phyloP scores from a whole-genome alignment of 2,113 vertebrate species.

The Clupea harengus region DNA sequence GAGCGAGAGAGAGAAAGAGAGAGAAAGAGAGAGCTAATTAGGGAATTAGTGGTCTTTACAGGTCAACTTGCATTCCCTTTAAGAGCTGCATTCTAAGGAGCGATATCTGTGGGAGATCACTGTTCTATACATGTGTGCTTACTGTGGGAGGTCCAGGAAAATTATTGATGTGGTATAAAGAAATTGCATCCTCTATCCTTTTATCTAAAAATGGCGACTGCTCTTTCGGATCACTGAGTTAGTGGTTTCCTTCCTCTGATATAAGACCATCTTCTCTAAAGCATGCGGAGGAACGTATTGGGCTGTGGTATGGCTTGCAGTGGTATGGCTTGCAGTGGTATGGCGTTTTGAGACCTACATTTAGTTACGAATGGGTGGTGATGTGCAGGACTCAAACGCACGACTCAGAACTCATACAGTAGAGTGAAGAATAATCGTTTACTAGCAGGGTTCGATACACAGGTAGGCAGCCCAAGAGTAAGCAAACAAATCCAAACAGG shows the following conservation, averaged over 20 bases:
- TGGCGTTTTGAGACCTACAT: background rate
- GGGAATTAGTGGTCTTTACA: conserved; percentile 23
- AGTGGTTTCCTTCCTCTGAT: background rate
- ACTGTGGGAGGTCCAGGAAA: background rate
- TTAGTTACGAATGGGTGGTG: too few relatives aligned
- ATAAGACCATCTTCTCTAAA: background rate
- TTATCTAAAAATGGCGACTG: background rate
- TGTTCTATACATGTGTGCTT: background rate
- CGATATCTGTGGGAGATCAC: background rate
- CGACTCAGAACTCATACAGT: too few relatives aligned
- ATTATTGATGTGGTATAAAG: background rate
- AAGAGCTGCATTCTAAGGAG: background rate
- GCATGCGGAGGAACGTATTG: background rate
- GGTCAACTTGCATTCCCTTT: conserved; percentile 31
- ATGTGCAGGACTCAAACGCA: too few relatives aligned
- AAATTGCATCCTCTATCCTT: background rate
- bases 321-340: background rate
- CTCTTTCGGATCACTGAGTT: background rate
- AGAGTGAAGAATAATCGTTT: too few relatives aligned
- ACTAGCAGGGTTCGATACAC: too few relatives aligned
- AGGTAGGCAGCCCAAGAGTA: too few relatives aligned
- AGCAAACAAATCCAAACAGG: too few relatives aligned
- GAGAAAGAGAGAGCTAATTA: conserved; percentile 30
- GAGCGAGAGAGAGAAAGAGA: too few relatives aligned
- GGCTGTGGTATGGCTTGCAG: background rate